Conservation (phyloP, 2,113 vertebrate species). For the Pelobates fuscus region DNA sequence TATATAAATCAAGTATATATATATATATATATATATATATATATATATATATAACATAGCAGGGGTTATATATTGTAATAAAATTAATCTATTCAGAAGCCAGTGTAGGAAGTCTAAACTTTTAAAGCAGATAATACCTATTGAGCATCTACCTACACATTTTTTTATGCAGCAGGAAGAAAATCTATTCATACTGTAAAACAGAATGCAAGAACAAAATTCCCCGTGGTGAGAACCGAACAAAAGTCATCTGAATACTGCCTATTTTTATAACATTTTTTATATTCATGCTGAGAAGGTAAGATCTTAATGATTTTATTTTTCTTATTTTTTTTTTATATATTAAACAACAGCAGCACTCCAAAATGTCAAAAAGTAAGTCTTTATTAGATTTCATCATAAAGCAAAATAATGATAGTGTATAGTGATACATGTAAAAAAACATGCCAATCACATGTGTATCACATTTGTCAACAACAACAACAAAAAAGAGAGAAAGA, state of each 20-base stretch:
- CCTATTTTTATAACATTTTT: conserved; percentile 34
- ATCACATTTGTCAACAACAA: no score
- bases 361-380: no score
- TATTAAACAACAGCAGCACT: no score
- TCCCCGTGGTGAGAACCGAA: conserved; percentile 16
- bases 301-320: conserved; percentile 29
- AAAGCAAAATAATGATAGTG: no score
- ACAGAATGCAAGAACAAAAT: conserved; percentile 24
- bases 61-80: conserved; percentile 28
- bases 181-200: conserved; percentile 39
- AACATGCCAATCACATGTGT: no score
- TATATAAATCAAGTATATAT: no score
- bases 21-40: no score
- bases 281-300: conserved; percentile 19
- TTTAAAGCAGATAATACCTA: conserved; percentile 24
- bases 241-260: conserved; percentile 14
- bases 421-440: no score
- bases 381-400: no score
- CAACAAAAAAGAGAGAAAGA: no score
- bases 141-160: conserved; percentile 22
- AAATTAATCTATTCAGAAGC: conserved; percentile 1
- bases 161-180: conserved; percentile 33
- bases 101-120: conserved; percentile 30
- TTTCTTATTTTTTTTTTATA: neutral
- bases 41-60: neutral